Evolutionary conservation across 2,113 vertebrate species (phyloP), one percentile per base, ranked within the genome.

Genomic region (Rhea americana): DNA sequence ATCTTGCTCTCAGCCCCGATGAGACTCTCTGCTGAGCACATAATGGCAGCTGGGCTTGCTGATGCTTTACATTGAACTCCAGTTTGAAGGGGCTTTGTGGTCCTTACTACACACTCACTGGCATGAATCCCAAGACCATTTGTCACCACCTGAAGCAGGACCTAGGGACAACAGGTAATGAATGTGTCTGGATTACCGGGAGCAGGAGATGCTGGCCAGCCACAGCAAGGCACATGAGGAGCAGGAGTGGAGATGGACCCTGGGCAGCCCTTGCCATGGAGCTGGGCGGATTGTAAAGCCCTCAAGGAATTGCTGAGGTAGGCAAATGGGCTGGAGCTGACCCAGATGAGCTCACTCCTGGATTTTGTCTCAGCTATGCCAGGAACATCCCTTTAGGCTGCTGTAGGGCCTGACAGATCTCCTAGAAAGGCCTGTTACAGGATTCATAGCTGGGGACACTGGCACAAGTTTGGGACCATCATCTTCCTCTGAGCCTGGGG

Each of bases 141-240:
- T 32, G 30, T 30, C 28, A 58, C 30, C 41, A 47, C 32, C 28
- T 19, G 41, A 66, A 62, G 25, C 51, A 61, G 32, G 9, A 41
- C 39, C 43, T 12, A 1, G 71, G 58, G 25, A 22, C 47, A 20
- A 3, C 22, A 21, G 32, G 32, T 91, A 59, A 79, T 26, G 11
- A 41, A 79, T 14, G 5, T 26, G 5, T 8, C 70, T 68, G 30
- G 6, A n/a, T 82, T 91, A 32, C 30, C 86, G 82, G 93, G 43
- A 66, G 32, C 18, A 32, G 73, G 47, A 77, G 30, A 18, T 47
- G 30, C 53, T 53, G 43, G 43, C 70, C 63, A 80, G 74, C 74
- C 0, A 1, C 37, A n/a, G 5, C 0, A 1, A 67, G 71, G 39
- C 26, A 72, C 7, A 4, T 7, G 19, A 22, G 45, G 16, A 86